Evolutionary conservation across 1,140 invertebrate genomes (phyloP).

Genomic region (Bombus waltoni): DNA sequence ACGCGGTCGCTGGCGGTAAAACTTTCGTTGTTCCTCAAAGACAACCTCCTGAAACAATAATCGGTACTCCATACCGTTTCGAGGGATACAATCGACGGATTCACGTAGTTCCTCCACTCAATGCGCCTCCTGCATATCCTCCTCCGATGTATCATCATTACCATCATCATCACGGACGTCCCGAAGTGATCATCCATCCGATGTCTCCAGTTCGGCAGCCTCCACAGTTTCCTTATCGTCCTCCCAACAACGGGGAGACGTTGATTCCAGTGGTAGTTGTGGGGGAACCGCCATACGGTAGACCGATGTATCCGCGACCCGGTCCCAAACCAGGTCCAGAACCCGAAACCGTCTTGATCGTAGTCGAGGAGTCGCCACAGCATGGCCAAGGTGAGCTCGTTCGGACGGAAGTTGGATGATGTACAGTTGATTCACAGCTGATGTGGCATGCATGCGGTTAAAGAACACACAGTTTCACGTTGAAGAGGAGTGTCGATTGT

Average conservation of each 20-base stretch:
- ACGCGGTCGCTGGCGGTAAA: constrained; percentile 48
- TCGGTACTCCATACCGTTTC: neutral
- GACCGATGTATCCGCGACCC: constrained; percentile 1
- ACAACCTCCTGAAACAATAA: neutral
- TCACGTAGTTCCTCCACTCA: neutral
- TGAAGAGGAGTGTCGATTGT: neutral
- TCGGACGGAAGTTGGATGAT: neutral
- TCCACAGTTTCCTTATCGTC: neutral
- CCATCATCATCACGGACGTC: neutral
- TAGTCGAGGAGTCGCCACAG: constrained; percentile 58
- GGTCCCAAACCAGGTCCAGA: neutral
- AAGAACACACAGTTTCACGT: neutral
- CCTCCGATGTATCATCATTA: no score
- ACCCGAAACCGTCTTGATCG: constrained; percentile 58
- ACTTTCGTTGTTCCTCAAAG: neutral
- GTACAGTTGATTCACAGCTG: neutral
- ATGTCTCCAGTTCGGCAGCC: neutral
- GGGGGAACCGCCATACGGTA: constrained; percentile 15
- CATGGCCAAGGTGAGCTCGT: constrained; percentile 63
- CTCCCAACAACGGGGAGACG: neutral
- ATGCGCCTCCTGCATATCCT: neutral
- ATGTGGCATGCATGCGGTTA: neutral
- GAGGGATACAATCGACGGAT: neutral
- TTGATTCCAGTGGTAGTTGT: constrained; percentile 59
- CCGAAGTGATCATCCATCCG: neutral